phyloP scores from a whole-genome alignment of 2,888 invertebrate genomes.

The Melolontha melolontha region DNA sequence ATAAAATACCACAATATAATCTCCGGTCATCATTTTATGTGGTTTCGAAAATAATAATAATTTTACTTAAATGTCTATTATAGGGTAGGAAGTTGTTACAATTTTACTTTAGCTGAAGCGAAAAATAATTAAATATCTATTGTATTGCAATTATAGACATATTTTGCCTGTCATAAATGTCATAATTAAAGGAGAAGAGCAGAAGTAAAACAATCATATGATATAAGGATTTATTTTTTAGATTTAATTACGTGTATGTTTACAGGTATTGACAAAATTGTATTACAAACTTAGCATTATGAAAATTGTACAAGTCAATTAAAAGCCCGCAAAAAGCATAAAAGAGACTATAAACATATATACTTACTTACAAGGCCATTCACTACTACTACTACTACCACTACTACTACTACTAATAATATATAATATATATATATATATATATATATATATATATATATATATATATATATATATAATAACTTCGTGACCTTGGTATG shows the following conservation, averaged over 20 bases:
- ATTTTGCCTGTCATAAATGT: too few species aligned
- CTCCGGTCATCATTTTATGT: constrained; percentile 5
- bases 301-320: constrained; percentile 12
- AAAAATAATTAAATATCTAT: too few species aligned
- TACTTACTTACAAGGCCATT: constrained; percentile 22
- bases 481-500: too few species aligned
- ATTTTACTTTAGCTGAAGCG: too few species aligned
- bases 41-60: constrained; percentile 30
- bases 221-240: too few species aligned
- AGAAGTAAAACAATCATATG: too few species aligned
- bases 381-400: constrained; percentile 8
- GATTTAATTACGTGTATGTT: too few species aligned
- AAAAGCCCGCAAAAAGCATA: constrained; percentile 20
- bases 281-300: neutral
- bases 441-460: neutral
- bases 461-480: too few species aligned
- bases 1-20: constrained; percentile 22
- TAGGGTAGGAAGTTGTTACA: too few species aligned
- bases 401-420: constrained; percentile 6
- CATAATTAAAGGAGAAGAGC: too few species aligned
- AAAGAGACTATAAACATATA: neutral
- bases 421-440: neutral
- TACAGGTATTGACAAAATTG: too few species aligned
- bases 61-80: constrained; percentile 6
- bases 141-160: too few species aligned